Evolutionary conservation across 2,888 invertebrate genomes (phyloP), one percentile per base, ranked within the genome.

Genomic region (Pseudanteris insignis): DNA sequence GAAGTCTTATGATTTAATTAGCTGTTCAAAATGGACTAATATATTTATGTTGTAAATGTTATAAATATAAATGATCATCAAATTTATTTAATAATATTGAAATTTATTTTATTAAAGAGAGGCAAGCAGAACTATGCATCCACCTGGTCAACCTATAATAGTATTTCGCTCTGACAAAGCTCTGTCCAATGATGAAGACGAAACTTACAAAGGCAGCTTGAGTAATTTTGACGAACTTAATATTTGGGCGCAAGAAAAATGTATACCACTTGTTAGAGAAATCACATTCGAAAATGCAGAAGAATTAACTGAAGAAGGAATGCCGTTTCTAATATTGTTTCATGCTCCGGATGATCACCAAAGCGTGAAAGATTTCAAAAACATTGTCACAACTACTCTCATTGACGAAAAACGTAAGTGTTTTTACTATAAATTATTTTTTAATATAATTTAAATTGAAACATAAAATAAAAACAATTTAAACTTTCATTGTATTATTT

Each of bases 261-360:
- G 99, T 79, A 92, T 98, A 26, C 97, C 99, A 0, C 82, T 98
- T 8, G 98, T 99, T 0, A 85, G 99, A 46, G 98, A 99, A 81
- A 99, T 99, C 58, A 99, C 98, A 0, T 99, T 99, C 81, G 97
- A 98, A 81, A 99, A 99, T 84, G 99, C 99, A 1, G 99, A 99
- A 82, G 98, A 98, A 81, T 82, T 98, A 13, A 98, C 98, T 0
- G 98, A 98, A 81, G 99, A 99, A 82, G 98, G 98, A 21, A 81
- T 99, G 71, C 99, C 99, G 2, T 99, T 99, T 84, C 85, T 99
- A 25, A 98, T 99, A 68, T 83, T 99, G 29, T 99, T 99, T 83
- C 94, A 99, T 76, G 83, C 88, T 66, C 90, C 94, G 0, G 90
- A 93, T 71, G 90, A 90, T 70, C 83, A 83, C 0, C 89, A 90